Base-by-base conservation (phyloP, 2,888 invertebrate species). In the Melieria crassipennis region DNA sequence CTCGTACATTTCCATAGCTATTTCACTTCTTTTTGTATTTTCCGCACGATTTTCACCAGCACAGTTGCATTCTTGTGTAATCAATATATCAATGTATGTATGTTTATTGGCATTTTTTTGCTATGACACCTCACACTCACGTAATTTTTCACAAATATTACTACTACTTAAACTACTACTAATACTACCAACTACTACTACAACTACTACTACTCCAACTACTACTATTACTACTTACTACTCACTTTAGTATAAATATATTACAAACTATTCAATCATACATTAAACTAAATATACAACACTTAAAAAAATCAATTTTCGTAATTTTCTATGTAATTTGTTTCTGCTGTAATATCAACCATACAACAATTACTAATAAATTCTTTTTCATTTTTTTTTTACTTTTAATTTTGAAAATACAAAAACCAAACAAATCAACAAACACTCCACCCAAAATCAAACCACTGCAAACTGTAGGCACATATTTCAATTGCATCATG, bases 401-500 rank as follows among this genome's bases (percentile, higher is more conserved):
- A 84, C 84, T 82, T 82, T 84, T 82, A 76, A 80, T 81, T 70
- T 64, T 47, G 10, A 60, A 58, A 58, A 50, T 13, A 16, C 47
- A 52, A 62, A 45, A 52, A 68, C 7, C 13, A 6, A 50, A 64
- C n/a, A 52, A 79, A 84, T 81, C 84, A 83, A 81, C 83, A 79
- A 82, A 60, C 47, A 67, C 50, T 16, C 16, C 11, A 16, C 58
- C 56, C 46, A 10, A 30, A 45, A 61, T 58, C 50, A 47, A 71
- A 75, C 43, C 45, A 62, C 69, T 55, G 42, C 48, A 48, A 65
- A 63, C 56, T 87, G 80, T 90, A 96, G 98, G 98, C 87, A 96
- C 98, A 81, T 98, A 98, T 90, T 98, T 98, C 92, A 98, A 98
- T 90, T 97, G 97, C 91, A 98, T 98, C 89, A 98, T 98, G 98